phyloP scores from a whole-genome alignment of 2,888 invertebrate species.

The Helicoverpa assulta region DNA sequence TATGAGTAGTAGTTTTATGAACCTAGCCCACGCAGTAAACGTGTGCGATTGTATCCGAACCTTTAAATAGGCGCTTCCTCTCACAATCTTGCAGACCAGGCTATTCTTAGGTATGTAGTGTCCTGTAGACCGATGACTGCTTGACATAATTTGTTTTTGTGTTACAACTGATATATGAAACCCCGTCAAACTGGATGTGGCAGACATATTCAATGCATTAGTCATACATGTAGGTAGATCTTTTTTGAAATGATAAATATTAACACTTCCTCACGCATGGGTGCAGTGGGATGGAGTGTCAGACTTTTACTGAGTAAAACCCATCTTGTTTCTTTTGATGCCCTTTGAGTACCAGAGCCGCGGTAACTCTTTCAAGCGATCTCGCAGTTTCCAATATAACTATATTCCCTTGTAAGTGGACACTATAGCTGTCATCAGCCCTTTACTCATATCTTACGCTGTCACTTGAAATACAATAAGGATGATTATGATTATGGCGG shows the following conservation, averaged over 20 bases:
- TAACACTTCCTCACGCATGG: too few species aligned
- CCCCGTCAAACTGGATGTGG: background rate
- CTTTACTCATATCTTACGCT: background rate
- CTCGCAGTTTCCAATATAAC: too few species aligned
- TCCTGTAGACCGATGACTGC: slow-evolving; percentile 8
- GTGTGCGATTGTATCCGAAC: slow-evolving; percentile 19
- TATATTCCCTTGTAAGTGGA: too few species aligned
- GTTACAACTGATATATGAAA: background rate
- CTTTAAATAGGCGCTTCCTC: slow-evolving; percentile 46
- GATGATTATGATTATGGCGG: background rate
- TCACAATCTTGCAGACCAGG: slow-evolving; percentile 35
- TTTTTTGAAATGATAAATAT: too few species aligned
- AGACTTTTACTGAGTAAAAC: too few species aligned
- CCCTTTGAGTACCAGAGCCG: too few species aligned
- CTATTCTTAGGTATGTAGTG: slow-evolving; percentile 41
- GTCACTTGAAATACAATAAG: background rate
- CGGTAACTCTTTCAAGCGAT: too few species aligned
- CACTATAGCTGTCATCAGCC: background rate
- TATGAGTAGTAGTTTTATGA: slow-evolving; percentile 7
- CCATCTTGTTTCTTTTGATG: too few species aligned
- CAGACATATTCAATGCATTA: too few species aligned
- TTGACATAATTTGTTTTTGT: slow-evolving; percentile 15
- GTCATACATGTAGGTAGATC: too few species aligned
- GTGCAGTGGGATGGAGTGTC: too few species aligned
- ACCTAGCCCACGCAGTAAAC: slow-evolving; percentile 4